Evolutionary conservation across 2,113 vertebrate species (phyloP).

Genomic region (Cebus imitator): DNA sequence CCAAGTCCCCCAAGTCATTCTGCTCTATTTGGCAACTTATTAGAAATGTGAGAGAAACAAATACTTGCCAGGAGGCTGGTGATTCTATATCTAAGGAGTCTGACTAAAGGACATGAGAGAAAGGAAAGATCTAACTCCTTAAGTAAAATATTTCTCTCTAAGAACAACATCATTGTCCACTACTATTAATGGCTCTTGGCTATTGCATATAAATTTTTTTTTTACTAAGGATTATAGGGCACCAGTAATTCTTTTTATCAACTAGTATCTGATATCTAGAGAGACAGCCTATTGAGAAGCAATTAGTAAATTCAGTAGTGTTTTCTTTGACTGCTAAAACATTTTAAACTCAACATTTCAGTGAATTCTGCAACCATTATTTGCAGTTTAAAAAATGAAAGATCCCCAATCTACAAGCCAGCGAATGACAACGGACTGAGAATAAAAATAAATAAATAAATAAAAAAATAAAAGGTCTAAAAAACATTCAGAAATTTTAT

Average conservation of each 20-base stretch:
- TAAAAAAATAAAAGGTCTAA: background rate
- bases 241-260: background rate
- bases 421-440: too few species aligned
- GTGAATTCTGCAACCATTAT: background rate
- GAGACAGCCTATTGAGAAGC: background rate
- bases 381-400: slow-evolving; percentile 1
- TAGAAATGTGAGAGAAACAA: background rate
- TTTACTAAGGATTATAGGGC: background rate
- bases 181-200: background rate
- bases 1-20: background rate
- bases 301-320: background rate
- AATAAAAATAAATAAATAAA: too few species aligned
- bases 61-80: background rate
- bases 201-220: rapidly evolving
- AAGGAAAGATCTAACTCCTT: background rate
- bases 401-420: too few species aligned
- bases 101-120: background rate
- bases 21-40: background rate
- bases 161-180: background rate
- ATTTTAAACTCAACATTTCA: slow-evolving; percentile 23
- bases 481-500: background rate
- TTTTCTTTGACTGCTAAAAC: background rate
- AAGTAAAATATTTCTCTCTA: background rate
- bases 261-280: background rate
- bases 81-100: background rate